A percentile compares a stretch with the other conserved stretches of the same genome.
These are phyloP conservation scores for Synanceia verrucosa DNA, from an alignment of 2,797 vertebrate species.

Conservation along the genomic window DNA sequence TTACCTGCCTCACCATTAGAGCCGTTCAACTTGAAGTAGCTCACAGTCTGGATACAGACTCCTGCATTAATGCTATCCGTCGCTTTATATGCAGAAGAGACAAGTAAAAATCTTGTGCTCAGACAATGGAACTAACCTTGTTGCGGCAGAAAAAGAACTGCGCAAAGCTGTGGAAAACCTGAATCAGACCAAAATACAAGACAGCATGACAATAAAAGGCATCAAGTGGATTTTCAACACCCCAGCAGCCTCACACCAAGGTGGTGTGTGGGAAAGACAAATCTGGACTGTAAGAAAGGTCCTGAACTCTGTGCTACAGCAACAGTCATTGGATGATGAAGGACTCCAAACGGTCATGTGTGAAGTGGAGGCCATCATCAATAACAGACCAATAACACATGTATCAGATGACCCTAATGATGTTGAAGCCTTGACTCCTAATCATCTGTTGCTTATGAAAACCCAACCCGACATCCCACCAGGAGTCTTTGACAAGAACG, in stretches of 20 bases:
- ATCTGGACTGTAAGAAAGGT: too few species aligned
- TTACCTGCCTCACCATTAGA: not conserved
- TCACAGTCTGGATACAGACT: not conserved
- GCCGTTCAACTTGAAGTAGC: not conserved
- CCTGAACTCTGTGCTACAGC: too few species aligned
- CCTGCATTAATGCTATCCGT: not conserved
- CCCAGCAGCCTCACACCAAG: not conserved
- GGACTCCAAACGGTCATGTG: not conserved
- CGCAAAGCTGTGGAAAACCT: not conserved
- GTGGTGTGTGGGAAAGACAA: too few species aligned
- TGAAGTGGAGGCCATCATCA: not conserved
- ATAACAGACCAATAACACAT: not conserved
- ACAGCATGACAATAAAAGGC: not conserved
- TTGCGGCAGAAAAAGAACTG: not conserved
- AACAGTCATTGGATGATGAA: not conserved
- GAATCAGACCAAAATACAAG: not conserved
- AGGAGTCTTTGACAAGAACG: too few species aligned
- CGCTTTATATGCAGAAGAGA: not conserved
- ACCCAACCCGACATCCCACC: too few species aligned
- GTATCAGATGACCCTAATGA: too few species aligned
- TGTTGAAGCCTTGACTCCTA: too few species aligned
- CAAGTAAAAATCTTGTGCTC: not conserved
- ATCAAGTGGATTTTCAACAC: not conserved
- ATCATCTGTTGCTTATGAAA: too few species aligned
- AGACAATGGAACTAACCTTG: not conserved